Conservation (phyloP, 2,888 invertebrate genomes). For the Sarcophaga variegata region DNA sequence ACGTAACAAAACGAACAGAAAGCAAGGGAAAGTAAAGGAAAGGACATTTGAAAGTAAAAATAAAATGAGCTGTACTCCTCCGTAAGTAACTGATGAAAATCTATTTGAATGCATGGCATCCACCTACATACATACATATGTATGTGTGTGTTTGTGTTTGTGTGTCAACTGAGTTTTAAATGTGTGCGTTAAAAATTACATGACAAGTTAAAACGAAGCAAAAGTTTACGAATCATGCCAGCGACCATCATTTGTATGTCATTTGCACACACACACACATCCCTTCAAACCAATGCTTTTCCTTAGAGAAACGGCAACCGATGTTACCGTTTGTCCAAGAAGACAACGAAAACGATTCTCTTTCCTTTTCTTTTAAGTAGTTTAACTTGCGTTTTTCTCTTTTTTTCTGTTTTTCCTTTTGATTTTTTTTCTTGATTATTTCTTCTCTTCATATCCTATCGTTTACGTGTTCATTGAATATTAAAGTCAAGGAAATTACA, state of each 20-base stretch:
- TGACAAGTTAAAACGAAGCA: no score
- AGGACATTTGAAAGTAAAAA: neutral
- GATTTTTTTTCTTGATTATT: neutral
- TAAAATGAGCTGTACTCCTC: neutral
- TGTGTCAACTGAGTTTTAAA: neutral
- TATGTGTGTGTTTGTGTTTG: neutral
- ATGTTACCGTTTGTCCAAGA: neutral
- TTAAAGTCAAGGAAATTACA: slow-evolving; percentile 61
- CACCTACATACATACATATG: neutral
- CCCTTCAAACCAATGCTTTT: neutral
- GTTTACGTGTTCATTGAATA: slow-evolving; percentile 63
- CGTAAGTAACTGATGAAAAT: no score
- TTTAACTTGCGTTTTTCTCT: slow-evolving; percentile 18
- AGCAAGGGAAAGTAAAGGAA: neutral
- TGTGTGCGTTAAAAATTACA: neutral
- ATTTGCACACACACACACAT: slow-evolving; percentile 10
- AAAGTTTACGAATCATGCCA: slow-evolving; percentile 50
- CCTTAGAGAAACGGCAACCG: neutral
- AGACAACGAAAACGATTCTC: neutral
- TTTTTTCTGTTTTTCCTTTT: neutral
- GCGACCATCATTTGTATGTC: slow-evolving; percentile 59
- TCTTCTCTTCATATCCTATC: slow-evolving; percentile 11
- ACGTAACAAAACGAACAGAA: neutral
- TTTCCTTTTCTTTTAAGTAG: neutral
- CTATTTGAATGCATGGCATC: no score